These are phyloP conservation scores for Acronicta aceris DNA, from an alignment of 2,888 invertebrate genomes.

Conservation along the genomic window DNA sequence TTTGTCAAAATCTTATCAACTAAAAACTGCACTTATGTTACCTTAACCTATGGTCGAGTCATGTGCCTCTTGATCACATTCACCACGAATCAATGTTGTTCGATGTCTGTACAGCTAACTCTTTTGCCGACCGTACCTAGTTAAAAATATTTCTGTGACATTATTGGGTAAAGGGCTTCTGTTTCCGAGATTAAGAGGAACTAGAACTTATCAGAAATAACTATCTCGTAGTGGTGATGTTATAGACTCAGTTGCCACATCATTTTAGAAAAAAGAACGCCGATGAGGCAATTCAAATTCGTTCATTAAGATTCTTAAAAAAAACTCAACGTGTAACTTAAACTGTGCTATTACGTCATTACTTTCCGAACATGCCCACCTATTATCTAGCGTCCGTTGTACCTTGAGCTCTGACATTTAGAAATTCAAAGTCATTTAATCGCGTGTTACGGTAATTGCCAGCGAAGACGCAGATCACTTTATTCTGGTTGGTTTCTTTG, in stretches of 20 bases:
- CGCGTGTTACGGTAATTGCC: conserved; percentile 36
- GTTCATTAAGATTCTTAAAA: conserved; percentile 45
- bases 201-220: conserved; percentile 1
- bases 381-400: conserved; percentile 47
- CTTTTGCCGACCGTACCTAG: too few species aligned
- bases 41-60: too few species aligned
- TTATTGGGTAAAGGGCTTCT: neutral
- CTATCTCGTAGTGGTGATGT: conserved; percentile 10
- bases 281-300: conserved; percentile 38
- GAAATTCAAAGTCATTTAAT: conserved; percentile 43
- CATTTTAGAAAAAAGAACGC: conserved; percentile 25
- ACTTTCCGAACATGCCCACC: conserved; percentile 40
- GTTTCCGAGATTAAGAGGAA: neutral
- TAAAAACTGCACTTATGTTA: too few species aligned
- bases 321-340: conserved; percentile 44
- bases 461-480: conserved; percentile 36
- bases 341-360: conserved; percentile 56
- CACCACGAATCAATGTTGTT: too few species aligned
- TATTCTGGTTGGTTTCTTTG: conserved; percentile 50
- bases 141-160: too few species aligned
- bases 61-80: too few species aligned
- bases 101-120: too few species aligned
- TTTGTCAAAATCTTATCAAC: too few species aligned
- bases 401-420: conserved; percentile 34
- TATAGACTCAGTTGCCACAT: conserved; percentile 21